Conservation (phyloP, 2,888 invertebrate genomes). For the Anodontia alba region DNA sequence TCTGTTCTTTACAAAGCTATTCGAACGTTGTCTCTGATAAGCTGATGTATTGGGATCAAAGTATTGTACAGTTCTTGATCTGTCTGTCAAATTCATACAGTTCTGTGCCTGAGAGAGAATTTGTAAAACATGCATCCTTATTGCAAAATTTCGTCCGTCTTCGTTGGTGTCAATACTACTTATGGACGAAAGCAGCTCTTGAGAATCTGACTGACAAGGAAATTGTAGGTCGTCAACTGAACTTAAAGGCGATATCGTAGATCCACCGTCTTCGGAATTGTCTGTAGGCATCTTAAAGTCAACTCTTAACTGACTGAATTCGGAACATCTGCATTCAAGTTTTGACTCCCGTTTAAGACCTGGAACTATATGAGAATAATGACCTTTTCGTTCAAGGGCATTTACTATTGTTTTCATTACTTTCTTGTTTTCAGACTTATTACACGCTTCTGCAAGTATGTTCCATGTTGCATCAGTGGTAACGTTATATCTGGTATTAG, state of each 20-base stretch:
- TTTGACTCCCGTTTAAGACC: constrained; percentile 3
- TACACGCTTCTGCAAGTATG: background rate
- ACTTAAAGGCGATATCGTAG: background rate
- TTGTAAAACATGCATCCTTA: background rate
- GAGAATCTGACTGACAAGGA: background rate
- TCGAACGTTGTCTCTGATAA: background rate
- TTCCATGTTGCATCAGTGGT: background rate
- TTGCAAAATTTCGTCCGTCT: background rate
- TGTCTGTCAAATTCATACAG: background rate
- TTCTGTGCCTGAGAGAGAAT: background rate
- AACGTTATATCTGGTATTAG: background rate
- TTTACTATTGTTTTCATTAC: background rate
- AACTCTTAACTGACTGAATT: background rate
- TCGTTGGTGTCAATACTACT: background rate
- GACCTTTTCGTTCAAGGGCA: constrained; percentile 4
- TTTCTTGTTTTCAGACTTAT: background rate
- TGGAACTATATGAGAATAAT: constrained; percentile 6
- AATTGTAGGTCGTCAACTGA: background rate
- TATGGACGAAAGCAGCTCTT: background rate
- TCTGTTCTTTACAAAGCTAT: background rate
- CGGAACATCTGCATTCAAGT: background rate
- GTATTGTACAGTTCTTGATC: too few species aligned
- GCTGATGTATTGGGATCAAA: background rate
- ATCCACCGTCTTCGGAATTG: background rate
- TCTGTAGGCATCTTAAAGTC: background rate